A percentile compares a stretch with the other conserved stretches of the same genome.
Evolutionary conservation across 2,113 vertebrate species (phyloP).

Genomic region (Otocyon megalotis): DNA sequence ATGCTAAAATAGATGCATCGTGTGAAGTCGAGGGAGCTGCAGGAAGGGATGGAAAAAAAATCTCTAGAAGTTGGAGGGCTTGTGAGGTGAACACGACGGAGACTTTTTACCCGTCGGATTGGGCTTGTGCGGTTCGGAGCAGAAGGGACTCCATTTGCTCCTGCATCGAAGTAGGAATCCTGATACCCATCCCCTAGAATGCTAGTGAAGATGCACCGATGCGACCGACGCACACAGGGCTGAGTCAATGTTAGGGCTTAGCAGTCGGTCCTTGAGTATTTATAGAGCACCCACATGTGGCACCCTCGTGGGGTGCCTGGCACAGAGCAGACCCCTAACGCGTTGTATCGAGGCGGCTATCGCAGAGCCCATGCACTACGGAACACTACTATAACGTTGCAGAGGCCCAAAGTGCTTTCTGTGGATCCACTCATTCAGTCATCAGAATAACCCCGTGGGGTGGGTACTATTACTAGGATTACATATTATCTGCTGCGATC

Average conservation of each 20-base stretch:
- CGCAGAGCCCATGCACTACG: neutral
- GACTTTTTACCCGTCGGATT: neutral
- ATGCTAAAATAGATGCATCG: slow-evolving; percentile 71
- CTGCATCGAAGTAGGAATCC: neutral
- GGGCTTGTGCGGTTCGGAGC: neutral
- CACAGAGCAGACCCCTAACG: neutral
- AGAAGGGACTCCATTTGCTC: neutral
- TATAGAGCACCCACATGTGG: neutral
- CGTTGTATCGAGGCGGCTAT: neutral
- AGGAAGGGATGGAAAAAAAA: slow-evolving; percentile 66
- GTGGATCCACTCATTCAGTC: neutral
- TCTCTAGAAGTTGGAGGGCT: slow-evolving; percentile 72
- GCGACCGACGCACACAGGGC: neutral
- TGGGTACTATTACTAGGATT: neutral
- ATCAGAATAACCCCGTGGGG: neutral
- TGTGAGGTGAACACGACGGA: slow-evolving; percentile 57
- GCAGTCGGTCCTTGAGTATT: neutral
- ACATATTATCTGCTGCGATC: neutral
- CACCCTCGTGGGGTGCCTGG: neutral
- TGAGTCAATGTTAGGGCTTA: neutral
- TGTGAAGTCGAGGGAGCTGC: slow-evolving; percentile 67
- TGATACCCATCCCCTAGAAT: neutral
- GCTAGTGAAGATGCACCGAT: neutral
- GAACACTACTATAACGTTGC: neutral
- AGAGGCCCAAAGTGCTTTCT: neutral